Evolutionary conservation across 2,113 vertebrate species (phyloP), one percentile per base, ranked within the genome.

Genomic region (Sterna hirundo): DNA sequence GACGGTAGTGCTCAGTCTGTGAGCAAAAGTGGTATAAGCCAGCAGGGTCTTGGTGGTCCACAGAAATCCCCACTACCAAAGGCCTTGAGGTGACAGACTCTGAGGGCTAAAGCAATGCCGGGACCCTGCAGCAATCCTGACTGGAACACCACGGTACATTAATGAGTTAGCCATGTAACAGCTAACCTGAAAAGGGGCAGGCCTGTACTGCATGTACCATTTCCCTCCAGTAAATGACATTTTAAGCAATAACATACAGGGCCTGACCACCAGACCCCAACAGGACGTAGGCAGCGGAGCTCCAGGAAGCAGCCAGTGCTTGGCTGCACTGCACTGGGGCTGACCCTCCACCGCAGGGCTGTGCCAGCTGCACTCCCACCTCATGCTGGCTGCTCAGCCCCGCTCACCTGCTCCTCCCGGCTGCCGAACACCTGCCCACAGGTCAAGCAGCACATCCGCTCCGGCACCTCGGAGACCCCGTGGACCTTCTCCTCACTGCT

Each of bases 1-100:
- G 98, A 47, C 98, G 99, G 95, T 99, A 99, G 96, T 99, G 99
- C 72, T 99, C 99, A 83, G 96, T 98, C 99, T 99, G 86, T 38
- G 68, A 64, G 60, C 51, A 11, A 72, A 83, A 93, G 14, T 25
- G n/a, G 38, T 23, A 19, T 58, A 20, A 79, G 57, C n/a, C 9
- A 5, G 62, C 40, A 79, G 26, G 6, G 7, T 30, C 36, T 44
- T 34, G 26, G 25, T 32, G 20, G 16, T 27, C 25, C 27, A 20
- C 6, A 38, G 71, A 83, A 88, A 40, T 10, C 2, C 6, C 19
- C 5, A 2, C 11, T 20, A 40, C 30, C 58, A 78, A 83, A 57
- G 25, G 18, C 26, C 14, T 32, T 4, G 18, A 65, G 29, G 32
- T 36, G 36, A 61, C 34, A 80, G 66, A 57, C 9, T 9, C 25